Conservation (phyloP, 2,797 vertebrate species). For the Gymnoscopelus braueri region DNA sequence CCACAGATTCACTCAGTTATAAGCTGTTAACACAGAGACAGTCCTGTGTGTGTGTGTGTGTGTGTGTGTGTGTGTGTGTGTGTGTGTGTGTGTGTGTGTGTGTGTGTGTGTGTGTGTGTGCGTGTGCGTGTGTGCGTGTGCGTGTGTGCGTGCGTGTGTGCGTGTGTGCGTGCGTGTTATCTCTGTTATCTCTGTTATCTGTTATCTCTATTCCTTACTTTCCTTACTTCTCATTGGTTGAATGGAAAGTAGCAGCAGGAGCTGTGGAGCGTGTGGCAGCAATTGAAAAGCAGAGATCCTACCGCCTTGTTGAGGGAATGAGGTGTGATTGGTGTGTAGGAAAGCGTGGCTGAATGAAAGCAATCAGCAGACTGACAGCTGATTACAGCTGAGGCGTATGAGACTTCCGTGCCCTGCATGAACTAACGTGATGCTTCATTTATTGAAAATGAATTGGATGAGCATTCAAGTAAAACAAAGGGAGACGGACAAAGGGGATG, state of each 20-base stretch:
- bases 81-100: conserved; percentile 4
- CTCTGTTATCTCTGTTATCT: not conserved
- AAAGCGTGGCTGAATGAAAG: no score
- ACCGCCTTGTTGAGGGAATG: no score
- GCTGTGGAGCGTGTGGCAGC: no score
- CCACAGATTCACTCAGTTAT: conserved; percentile 1
- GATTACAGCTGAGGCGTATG: no score
- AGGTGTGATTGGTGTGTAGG: no score
- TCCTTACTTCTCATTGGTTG: not conserved
- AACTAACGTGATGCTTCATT: no score
- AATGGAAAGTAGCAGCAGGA: no score
- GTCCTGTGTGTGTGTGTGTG: not conserved
- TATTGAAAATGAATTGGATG: not conserved
- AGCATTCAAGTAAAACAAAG: not conserved
- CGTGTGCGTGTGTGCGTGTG: not conserved
- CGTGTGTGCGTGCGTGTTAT: not conserved
- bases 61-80: not conserved
- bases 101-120: not conserved
- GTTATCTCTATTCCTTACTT: no score
- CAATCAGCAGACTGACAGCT: no score
- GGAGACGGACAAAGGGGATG: not conserved
- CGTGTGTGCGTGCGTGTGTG: not conserved
- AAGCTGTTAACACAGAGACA: not conserved
- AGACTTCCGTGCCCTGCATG: no score
- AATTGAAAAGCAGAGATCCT: no score